Percentiles rank a stretch among this genome's conserved stretches.
Conservation (phyloP, 1,140 invertebrate genomes). For the Gonatopus flavifemur region DNA sequence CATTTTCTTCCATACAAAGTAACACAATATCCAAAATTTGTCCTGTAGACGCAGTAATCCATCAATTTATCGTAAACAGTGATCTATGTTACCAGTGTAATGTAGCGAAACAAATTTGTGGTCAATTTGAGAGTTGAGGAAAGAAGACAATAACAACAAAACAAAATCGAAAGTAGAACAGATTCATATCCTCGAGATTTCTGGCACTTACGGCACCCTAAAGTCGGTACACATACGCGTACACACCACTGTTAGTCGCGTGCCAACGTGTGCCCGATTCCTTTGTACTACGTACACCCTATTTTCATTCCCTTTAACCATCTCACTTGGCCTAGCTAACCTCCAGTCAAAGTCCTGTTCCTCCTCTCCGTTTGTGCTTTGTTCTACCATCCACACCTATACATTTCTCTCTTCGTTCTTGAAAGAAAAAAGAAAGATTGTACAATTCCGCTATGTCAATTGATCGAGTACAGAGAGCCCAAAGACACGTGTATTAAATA, state of each 20-base stretch:
- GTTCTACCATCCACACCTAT: no score
- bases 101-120: slow-evolving; percentile 39
- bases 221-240: no score
- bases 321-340: no score
- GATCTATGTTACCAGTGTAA: no score
- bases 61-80: no score
- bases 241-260: slow-evolving; percentile 31
- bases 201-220: slow-evolving; percentile 35
- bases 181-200: slow-evolving; percentile 27
- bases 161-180: background rate
- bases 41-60: no score
- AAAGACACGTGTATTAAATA: slow-evolving; percentile 47
- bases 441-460: slow-evolving; percentile 32
- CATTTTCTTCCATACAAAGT: no score
- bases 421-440: slow-evolving; percentile 28
- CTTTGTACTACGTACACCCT: slow-evolving; percentile 20
- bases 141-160: background rate
- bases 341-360: no score
- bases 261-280: slow-evolving; percentile 29
- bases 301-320: background rate
- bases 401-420: slow-evolving; percentile 16
- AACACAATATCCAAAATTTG: no score
- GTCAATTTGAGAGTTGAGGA: slow-evolving; percentile 21
- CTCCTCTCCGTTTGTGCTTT: no score
- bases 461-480: no score